These are phyloP conservation scores for Melinopterus prodromus DNA, from an alignment of 2,888 invertebrate species.

Conservation along the genomic window DNA sequence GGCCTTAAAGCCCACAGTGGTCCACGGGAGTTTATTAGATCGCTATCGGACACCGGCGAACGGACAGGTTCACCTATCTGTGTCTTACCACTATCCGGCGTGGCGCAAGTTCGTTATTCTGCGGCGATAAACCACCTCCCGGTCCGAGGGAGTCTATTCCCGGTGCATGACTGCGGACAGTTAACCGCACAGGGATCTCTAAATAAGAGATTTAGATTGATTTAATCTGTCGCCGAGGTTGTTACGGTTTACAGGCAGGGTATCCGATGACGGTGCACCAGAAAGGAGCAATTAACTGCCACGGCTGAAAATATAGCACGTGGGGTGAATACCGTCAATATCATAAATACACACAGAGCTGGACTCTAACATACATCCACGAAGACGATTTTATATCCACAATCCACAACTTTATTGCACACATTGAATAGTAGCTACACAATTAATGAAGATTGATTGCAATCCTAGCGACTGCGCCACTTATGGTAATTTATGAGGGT, in stretches of 20 bases:
- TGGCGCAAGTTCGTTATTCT: slow-evolving; percentile 35
- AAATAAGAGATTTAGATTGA: slow-evolving; percentile 30
- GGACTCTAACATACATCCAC: too few species aligned
- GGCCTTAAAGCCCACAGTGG: slow-evolving; percentile 45
- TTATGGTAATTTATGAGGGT: too few species aligned
- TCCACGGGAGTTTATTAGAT: slow-evolving; percentile 44
- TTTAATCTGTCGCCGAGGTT: slow-evolving; percentile 34
- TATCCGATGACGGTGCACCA: neutral
- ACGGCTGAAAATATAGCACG: neutral
- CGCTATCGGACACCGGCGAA: slow-evolving; percentile 41
- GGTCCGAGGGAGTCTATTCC: slow-evolving; percentile 29
- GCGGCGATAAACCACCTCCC: slow-evolving; percentile 30
- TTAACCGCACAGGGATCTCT: slow-evolving; percentile 32
- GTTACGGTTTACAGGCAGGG: slow-evolving; percentile 17
- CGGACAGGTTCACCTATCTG: slow-evolving; percentile 36
- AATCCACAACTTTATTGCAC: too few species aligned
- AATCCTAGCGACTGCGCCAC: too few species aligned
- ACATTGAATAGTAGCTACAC: too few species aligned
- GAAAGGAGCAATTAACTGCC: slow-evolving; percentile 4
- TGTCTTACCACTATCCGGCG: slow-evolving; percentile 37
- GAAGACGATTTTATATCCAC: too few species aligned
- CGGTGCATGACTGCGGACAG: slow-evolving; percentile 37
- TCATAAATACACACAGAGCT: slow-evolving; percentile 30
- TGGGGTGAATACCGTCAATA: slow-evolving; percentile 15
- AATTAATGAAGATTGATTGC: too few species aligned